phyloP scores from a whole-genome alignment of 1,140 invertebrate genomes.

The Leptinotarsa defecta region DNA sequence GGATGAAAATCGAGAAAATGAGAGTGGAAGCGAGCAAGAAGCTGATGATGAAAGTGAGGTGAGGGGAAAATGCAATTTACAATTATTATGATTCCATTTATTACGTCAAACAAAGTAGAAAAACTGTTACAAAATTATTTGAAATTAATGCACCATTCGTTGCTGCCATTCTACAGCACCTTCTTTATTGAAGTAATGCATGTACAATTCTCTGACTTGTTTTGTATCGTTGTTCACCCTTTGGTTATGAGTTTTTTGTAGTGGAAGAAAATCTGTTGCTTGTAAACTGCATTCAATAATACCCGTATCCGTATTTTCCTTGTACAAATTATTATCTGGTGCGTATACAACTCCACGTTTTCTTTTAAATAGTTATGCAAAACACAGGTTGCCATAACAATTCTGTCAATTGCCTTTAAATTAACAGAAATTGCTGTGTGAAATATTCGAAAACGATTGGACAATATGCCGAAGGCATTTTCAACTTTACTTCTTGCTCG shows the following conservation, averaged over 20 bases:
- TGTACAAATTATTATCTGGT: conserved; percentile 25
- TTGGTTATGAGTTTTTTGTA: conserved; percentile 28
- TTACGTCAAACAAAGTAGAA: neutral
- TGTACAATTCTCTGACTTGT: conserved; percentile 24
- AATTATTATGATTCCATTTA: neutral
- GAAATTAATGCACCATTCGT: conserved; percentile 30
- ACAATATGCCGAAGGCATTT: conserved; percentile 59
- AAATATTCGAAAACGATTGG: conserved; percentile 51
- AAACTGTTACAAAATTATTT: neutral
- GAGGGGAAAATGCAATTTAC: conserved; percentile 13
- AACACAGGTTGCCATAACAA: conserved; percentile 40
- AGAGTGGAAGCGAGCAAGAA: neutral
- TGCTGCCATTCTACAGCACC: conserved; percentile 33
- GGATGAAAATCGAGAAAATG: neutral
- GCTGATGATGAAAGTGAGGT: conserved; percentile 14
- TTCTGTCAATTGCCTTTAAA: conserved; percentile 35
- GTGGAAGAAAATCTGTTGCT: neutral
- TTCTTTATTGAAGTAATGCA: conserved; percentile 35
- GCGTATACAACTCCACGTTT: conserved; percentile 23
- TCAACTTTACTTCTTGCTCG: conserved; percentile 53
- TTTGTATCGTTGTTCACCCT: conserved; percentile 23
- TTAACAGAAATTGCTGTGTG: conserved; percentile 34
- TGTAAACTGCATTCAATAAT: neutral
- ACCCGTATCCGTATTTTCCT: conserved; percentile 15
- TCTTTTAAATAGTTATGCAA: conserved; percentile 42